Conservation (phyloP, 2,888 invertebrate genomes). For the Geotrupes spiniger region DNA sequence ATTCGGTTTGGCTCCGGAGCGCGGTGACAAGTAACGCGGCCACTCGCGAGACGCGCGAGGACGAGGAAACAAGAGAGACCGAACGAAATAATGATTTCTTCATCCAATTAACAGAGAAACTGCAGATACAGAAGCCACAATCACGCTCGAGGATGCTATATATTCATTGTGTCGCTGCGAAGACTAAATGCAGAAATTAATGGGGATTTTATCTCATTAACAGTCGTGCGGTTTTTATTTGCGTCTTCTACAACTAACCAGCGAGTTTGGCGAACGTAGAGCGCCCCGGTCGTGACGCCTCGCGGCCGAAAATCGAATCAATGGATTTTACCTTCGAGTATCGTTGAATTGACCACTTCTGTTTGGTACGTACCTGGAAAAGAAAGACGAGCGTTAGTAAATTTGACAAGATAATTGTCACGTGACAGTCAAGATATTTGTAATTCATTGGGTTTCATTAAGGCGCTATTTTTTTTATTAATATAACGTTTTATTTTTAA, state of each 20-base stretch:
- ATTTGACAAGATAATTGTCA: too few relatives aligned
- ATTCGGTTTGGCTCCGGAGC: neutral
- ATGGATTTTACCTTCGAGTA: too few relatives aligned
- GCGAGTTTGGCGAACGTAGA: neutral
- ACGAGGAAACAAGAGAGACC: slow-evolving; percentile 23
- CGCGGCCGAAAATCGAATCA: too few relatives aligned
- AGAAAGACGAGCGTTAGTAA: too few relatives aligned
- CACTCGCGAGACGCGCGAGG: slow-evolving; percentile 18
- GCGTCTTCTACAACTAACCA: slow-evolving; percentile 16
- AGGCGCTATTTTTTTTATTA: too few relatives aligned
- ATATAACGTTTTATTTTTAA: too few relatives aligned
- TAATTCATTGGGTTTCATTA: too few relatives aligned
- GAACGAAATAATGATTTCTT: slow-evolving; percentile 42
- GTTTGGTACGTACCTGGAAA: too few relatives aligned
- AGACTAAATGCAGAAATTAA: slow-evolving; percentile 44
- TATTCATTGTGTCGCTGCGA: slow-evolving; percentile 41
- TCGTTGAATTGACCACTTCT: too few relatives aligned
- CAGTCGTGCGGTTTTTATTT: slow-evolving; percentile 36
- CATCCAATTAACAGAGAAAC: slow-evolving; percentile 42
- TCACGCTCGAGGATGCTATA: slow-evolving; percentile 40
- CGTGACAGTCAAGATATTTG: too few relatives aligned
- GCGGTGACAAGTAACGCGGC: slow-evolving; percentile 18
- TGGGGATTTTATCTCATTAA: slow-evolving; percentile 46
- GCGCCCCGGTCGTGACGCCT: neutral
- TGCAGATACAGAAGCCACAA: slow-evolving; percentile 40